Evolutionary conservation across 2,888 invertebrate species (phyloP), one percentile per base, ranked within the genome.

Genomic region (Asteroscopus sphinx): DNA sequence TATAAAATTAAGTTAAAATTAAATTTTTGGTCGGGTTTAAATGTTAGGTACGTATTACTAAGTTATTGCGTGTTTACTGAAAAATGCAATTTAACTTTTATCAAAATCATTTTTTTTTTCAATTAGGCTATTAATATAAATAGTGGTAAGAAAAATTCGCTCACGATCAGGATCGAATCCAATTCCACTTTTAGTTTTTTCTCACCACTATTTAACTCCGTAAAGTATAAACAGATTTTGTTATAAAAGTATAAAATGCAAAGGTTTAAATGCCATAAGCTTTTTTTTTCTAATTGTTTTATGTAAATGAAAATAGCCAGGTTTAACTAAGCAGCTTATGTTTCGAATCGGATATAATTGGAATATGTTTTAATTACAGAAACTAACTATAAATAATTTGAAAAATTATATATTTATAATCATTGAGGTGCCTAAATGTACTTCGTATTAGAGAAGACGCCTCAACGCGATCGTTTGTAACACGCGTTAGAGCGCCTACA

Each of bases 341-440:
- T 52, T 51, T 32, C 7, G 17, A 49, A 26, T 68, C 40, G 45
- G 47, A 45, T 53, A 61, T 48, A 47, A 42, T 37, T 44, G 17
- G 33, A 53, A 35, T 46, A 69, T 42, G 6, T 49, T 28, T 28
- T 59, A 64, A 52, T 40, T 52, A 69, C 42, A 55, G 8, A 26
- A 44, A 51, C 68, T 64, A 48, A 40, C 70, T 69, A 70, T 51
- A 30, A 17, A 66, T 54, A 36, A 55, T 6, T 30, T 63, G 65
- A 45, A 40, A 48, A 25, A 64, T 30, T 32, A 26, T 40, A 59
- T 26, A 16, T 15, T 4, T 25, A n/a, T n/a, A n/a, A n/a, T n/a
- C n/a, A n/a, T n/a, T n/a, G n/a, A n/a, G n/a, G n/a, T n/a, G n/a
- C n/a, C n/a, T n/a, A n/a, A n/a, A n/a, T n/a, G n/a, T n/a, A n/a